Evolutionary conservation across 2,797 vertebrate species (phyloP), one percentile per base, ranked within the genome.

Genomic region (Rhadinocentrus ornatus): DNA sequence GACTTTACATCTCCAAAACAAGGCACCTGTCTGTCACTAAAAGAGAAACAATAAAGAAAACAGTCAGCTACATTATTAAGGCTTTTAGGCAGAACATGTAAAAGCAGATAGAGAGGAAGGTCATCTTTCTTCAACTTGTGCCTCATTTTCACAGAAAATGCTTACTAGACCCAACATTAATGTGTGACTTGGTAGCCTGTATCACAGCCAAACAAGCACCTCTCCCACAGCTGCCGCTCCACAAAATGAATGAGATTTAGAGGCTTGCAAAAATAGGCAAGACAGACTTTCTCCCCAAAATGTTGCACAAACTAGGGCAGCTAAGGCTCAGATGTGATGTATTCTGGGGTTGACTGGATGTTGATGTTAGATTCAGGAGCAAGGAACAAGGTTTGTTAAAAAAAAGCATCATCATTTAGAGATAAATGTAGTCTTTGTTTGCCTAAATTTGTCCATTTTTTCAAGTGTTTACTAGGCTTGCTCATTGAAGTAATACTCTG

Each of bases 241-340:
- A 88, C 72, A 86, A 80, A 71, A 66, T 55, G 66, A 73, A 55
- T 27, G 63, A 64, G 72, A 59, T 81, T 77, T 57, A 44, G 66
- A 84, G 29, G 67, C 62, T 64, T 58, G 69, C 75, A 75, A 89
- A 92, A 90, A 90, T 84, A 91, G 86, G 86, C 34, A 46, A 82
- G 72, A 59, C 52, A 75, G 67, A 57, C 72, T 77, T 81, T 89
- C 55, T 69, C 77, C 80, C 83, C 78, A 66, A 78, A 83, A 91
- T 75, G 65, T 81, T 81, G 66, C 75, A 61, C 60, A 89, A 92
- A 91, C 57, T 86, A 67, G 88, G 83, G 48, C 90, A 87, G 64
- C 57, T 57, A 48, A 41, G 39, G 65, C 77, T 86, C 66, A 37
- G 62, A 62, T 81, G 68, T 77, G 39, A 72, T 61, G 56, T 69